Percentiles rank a stretch among this genome's conserved stretches.
These are phyloP conservation scores for Eurystomus gularis DNA, from an alignment of 2,113 vertebrate species.

Conservation along the genomic window DNA sequence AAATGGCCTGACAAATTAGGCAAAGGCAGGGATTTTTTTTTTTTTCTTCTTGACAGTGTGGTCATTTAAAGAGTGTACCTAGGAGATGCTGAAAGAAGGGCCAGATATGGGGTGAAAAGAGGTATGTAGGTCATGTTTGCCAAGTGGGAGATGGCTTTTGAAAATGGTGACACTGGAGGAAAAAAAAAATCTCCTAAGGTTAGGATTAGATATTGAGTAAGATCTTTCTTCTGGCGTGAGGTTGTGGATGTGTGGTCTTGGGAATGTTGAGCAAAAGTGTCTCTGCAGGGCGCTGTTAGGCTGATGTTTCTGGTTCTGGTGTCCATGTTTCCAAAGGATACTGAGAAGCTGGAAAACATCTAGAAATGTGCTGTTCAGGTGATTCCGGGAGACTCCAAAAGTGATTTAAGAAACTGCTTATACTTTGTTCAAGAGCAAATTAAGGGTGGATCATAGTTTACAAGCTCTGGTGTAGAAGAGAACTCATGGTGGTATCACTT, in stretches of 20 bases:
- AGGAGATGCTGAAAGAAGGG: neutral
- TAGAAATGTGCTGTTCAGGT: neutral
- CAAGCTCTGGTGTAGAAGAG: neutral
- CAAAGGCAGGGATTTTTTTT: neutral
- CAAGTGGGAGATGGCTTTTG: neutral
- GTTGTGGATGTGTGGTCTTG: neutral
- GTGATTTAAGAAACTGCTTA: neutral
- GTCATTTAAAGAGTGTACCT: neutral
- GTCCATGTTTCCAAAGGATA: neutral
- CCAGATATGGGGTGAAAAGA: neutral
- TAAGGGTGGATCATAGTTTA: neutral
- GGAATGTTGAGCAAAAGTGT: neutral
- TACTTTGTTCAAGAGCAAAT: neutral
- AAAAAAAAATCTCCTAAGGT: neutral
- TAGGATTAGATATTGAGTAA: neutral
- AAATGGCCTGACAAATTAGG: neutral
- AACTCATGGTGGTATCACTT: neutral
- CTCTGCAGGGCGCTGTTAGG: neutral
- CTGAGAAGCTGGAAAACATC: neutral
- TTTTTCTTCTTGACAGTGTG: neutral
- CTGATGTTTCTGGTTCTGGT: neutral
- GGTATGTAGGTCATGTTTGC: neutral
- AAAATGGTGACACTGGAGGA: neutral
- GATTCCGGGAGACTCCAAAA: neutral
- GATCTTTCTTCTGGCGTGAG: neutral